These are phyloP conservation scores for Pegoplata infirma DNA, from an alignment of 2,888 invertebrate genomes.

Conservation along the genomic window DNA sequence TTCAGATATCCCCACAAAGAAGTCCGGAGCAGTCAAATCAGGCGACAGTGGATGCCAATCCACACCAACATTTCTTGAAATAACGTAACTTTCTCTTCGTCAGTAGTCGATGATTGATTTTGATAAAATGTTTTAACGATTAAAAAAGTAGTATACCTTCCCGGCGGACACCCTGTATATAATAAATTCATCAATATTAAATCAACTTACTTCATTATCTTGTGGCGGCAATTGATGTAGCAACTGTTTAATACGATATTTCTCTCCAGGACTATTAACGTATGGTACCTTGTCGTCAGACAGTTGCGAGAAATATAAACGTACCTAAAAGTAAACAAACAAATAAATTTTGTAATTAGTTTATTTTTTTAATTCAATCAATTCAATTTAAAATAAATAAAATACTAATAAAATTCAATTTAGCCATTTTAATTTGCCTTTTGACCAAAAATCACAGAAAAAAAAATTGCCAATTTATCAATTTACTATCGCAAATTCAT, in stretches of 20 bases:
- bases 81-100: too few species aligned
- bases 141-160: too few species aligned
- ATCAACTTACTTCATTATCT: conserved; percentile 88
- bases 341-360: conserved; percentile 37
- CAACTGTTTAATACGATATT: conserved; percentile 95
- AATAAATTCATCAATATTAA: too few species aligned
- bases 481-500: conserved; percentile 24
- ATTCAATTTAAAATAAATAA: conserved; percentile 5
- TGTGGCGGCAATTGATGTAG: conserved; percentile 97
- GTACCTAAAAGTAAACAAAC: conserved; percentile 84
- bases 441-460: conserved; percentile 30
- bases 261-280: conserved; percentile 95
- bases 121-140: too few species aligned
- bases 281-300: conserved; percentile 99
- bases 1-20: too few species aligned
- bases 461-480: conserved; percentile 44
- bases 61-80: too few species aligned
- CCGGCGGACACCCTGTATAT: too few species aligned
- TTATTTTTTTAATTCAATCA: conserved; percentile 24
- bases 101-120: too few species aligned
- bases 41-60: too few species aligned
- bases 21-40: too few species aligned
- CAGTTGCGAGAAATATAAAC: conserved; percentile 95
- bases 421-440: conserved; percentile 16
- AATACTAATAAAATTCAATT: conserved; percentile 5